phyloP scores from a whole-genome alignment of 2,113 vertebrate species.

The Scortum barcoo region DNA sequence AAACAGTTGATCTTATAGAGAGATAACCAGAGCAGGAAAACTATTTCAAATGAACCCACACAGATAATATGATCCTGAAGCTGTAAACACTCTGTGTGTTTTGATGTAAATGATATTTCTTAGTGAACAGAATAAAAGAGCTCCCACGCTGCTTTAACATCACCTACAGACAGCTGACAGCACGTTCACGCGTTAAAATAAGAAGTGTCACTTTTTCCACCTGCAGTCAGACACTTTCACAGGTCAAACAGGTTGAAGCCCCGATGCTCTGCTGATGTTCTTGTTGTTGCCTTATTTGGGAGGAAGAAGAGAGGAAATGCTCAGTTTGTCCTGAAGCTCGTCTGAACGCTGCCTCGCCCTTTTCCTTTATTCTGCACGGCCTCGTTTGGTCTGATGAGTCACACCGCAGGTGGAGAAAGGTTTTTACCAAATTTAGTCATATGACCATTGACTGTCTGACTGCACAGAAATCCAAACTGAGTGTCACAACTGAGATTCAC shows the following conservation, averaged over 20 bases:
- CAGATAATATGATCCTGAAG: background rate
- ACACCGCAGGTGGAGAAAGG: background rate
- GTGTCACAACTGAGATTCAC: background rate
- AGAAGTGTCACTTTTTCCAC: conserved; percentile 6
- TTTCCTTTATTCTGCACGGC: background rate
- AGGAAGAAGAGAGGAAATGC: conserved; percentile 12
- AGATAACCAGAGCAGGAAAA: no score
- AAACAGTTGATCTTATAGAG: no score
- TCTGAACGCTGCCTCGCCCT: conserved; percentile 9
- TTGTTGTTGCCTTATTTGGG: conserved; percentile 21
- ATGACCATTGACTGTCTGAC: background rate
- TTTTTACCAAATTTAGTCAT: conserved; percentile 52
- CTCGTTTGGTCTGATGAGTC: conserved; percentile 43
- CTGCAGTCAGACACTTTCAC: background rate
- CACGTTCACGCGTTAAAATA: background rate
- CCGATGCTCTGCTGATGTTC: background rate
- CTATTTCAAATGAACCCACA: background rate
- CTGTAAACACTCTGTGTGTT: no score
- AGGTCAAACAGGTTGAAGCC: background rate
- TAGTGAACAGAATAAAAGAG: background rate
- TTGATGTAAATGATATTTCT: background rate
- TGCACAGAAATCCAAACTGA: background rate
- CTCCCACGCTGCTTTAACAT: background rate
- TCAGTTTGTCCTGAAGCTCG: conserved; percentile 5
- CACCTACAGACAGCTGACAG: background rate